Evolutionary conservation across 2,888 invertebrate genomes (phyloP).

Genomic region (Cheilosia scutellata): DNA sequence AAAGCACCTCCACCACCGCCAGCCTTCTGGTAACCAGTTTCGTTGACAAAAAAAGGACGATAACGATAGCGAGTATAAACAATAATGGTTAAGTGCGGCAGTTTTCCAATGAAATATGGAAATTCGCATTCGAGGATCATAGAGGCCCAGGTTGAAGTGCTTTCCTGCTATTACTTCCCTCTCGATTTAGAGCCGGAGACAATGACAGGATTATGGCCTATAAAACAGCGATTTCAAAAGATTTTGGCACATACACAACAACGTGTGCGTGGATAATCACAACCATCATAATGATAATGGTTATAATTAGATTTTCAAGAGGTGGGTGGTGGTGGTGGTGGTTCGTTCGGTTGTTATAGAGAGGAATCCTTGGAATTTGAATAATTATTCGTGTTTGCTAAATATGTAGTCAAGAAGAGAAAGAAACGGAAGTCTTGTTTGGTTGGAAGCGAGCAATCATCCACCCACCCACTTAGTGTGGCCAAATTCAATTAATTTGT

Average conservation of each 20-base stretch:
- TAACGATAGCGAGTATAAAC: slow-evolving; percentile 32
- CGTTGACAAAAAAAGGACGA: slow-evolving; percentile 3
- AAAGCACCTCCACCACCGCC: neutral
- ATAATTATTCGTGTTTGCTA: slow-evolving; percentile 11
- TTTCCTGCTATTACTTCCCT: neutral
- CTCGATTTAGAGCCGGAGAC: slow-evolving; percentile 2
- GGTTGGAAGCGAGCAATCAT: neutral
- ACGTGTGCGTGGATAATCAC: slow-evolving; percentile 20
- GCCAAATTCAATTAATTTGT: slow-evolving; percentile 42
- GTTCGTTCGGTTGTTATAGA: neutral
- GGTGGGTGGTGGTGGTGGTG: neutral
- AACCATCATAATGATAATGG: slow-evolving; percentile 30
- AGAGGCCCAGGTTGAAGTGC: slow-evolving; percentile 24
- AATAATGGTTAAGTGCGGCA: slow-evolving; percentile 32
- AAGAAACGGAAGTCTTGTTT: slow-evolving; percentile 5
- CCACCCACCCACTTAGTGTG: neutral
- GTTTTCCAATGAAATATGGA: slow-evolving; percentile 58
- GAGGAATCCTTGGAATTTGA: slow-evolving; percentile 22
- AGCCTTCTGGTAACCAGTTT: slow-evolving; percentile 8
- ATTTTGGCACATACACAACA: slow-evolving; percentile 18
- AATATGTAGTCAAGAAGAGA: slow-evolving; percentile 15
- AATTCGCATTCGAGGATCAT: slow-evolving; percentile 36
- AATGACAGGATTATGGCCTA: slow-evolving; percentile 30
- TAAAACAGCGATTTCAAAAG: slow-evolving; percentile 33
- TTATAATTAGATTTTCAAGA: slow-evolving; percentile 10